Percentiles rank a stretch among this genome's conserved stretches.
Conservation (phyloP, 2,113 vertebrate species). For the Notarius quadriscutis region DNA sequence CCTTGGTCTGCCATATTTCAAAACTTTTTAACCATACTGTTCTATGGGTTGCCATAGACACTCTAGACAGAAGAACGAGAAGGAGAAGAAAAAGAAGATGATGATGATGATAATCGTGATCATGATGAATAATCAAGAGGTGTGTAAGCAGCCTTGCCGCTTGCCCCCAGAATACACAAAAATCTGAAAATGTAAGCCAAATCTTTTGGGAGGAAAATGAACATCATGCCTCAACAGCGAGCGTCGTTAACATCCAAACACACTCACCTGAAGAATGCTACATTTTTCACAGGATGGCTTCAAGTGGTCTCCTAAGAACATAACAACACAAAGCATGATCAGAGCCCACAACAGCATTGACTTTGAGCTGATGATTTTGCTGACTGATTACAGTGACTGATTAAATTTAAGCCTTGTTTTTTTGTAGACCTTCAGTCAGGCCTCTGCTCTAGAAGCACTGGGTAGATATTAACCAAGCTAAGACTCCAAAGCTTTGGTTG, state of each 20-base stretch:
- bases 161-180: too few relatives aligned
- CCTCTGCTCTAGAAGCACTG: background rate
- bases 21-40: too few relatives aligned
- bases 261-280: constrained; percentile 67
- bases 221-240: background rate
- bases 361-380: background rate
- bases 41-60: too few relatives aligned
- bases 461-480: background rate
- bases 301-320: constrained; percentile 54
- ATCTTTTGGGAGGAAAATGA: background rate
- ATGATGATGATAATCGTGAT: too few relatives aligned
- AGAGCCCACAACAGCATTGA: background rate
- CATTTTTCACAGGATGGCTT: constrained; percentile 72
- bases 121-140: too few relatives aligned
- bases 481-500: background rate
- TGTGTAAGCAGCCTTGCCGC: too few relatives aligned
- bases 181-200: background rate
- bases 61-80: too few relatives aligned
- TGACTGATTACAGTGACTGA: background rate
- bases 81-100: too few relatives aligned
- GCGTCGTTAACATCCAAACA: background rate
- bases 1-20: too few relatives aligned
- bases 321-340: background rate
- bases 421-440: background rate
- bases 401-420: background rate